Base-by-base conservation (phyloP, 2,113 vertebrate genomes). In the Pollachius pollachius region DNA sequence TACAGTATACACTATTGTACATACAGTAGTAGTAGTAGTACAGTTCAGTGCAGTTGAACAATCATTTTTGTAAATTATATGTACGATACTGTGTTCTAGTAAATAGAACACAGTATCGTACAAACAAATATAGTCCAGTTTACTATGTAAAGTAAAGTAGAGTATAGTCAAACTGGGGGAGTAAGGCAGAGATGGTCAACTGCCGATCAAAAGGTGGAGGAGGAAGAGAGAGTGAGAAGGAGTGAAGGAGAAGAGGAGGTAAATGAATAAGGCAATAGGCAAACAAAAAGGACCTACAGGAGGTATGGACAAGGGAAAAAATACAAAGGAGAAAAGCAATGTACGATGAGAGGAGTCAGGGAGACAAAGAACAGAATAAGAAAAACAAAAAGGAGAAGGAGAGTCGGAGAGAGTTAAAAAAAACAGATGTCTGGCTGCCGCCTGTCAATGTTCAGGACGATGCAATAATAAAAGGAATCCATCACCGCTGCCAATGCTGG, bases 391-490 rank as follows among this genome's bases (percentile, higher is more conserved):
- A 12, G 12, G 52, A 54, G 52, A 54, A 16, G 16, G 52, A 64
- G 12, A 56, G 48, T 37, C 72, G 57, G 68, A 75, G 17, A 56
- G 41, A 64, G 1, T 1, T 16, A 19, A 61, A 37, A 65, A 34
- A 30, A 64, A 30, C 27, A 30, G 34, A 61, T 9, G 5, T 4
- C 12, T 16, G 3, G 52, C 52, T 16, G 52, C 52, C 30, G 30
- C 30, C 6, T 6, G 30, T 34, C 30, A 34, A 34, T 34, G 30
- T 34, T 34, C 6, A 34, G 30, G 30, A 34, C 30, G 6, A 34
- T 34, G 30, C 30, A 34, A 34, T 34, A 37, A 30, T 37, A 57
- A 57, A 57, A 30, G 23, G 56, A 21, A 12, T 19, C 16, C 57
- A 59, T 9, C 57, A 13, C 3, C 4, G 74, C 16, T 13, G 12